Conservation (phyloP, 64 coral and sea anemone genomes). For the Dendronephthya gigantea region DNA sequence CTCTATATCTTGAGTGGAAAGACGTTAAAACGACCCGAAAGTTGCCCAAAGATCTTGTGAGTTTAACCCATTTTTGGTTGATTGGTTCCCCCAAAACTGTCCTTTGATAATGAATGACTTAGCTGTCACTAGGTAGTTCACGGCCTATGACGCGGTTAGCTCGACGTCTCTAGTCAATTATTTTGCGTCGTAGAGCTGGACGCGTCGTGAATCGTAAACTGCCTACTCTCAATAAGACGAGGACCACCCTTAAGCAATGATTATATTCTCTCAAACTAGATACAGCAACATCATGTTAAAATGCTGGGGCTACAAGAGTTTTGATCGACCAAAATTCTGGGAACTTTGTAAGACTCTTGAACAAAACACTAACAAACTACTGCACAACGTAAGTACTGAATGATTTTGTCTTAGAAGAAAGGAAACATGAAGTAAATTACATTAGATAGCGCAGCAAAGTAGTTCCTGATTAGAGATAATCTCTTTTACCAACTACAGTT, state of each 20-base stretch:
- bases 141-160: too few relatives aligned
- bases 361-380: not conserved
- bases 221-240: too few relatives aligned
- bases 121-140: too few relatives aligned
- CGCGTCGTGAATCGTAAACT: too few relatives aligned
- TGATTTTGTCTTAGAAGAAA: not conserved
- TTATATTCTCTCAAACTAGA: not conserved
- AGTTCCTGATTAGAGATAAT: too few relatives aligned
- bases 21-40: not conserved
- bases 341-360: not conserved
- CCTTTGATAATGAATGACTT: too few relatives aligned
- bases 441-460: too few relatives aligned
- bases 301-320: not conserved
- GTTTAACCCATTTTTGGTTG: not conserved
- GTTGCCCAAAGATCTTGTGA: not conserved
- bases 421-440: too few relatives aligned
- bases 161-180: too few relatives aligned
- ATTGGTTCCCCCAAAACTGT: too few relatives aligned
- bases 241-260: too few relatives aligned
- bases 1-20: not conserved
- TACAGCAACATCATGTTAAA: not conserved
- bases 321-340: not conserved
- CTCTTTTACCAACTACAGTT: not conserved
- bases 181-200: too few relatives aligned
- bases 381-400: not conserved